Evolutionary conservation across 2,113 vertebrate species (phyloP).

Genomic region (Pluvianellus socialis): DNA sequence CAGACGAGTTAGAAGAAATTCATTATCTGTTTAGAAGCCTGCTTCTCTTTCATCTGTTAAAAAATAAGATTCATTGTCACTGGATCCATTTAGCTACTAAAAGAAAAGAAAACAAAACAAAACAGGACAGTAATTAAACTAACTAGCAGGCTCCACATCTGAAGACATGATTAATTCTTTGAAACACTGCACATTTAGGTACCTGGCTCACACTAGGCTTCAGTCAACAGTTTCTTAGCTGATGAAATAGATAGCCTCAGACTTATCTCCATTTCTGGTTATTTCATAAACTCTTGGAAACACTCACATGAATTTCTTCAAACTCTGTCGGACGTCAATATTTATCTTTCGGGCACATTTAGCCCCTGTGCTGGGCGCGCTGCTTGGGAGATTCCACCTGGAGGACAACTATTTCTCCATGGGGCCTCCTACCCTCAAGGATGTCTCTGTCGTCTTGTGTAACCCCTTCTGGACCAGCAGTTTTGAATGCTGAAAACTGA

Average conservation of each 20-base stretch:
- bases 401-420: not conserved
- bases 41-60: conserved; percentile 43
- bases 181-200: not conserved
- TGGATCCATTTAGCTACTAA: not conserved
- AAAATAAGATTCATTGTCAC: conserved; percentile 32
- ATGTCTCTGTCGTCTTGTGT: not conserved
- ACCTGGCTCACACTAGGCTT: not conserved
- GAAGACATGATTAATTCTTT: conserved; percentile 41
- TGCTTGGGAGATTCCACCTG: not conserved
- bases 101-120: not conserved
- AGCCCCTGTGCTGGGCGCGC: not conserved
- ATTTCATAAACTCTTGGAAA: conserved; percentile 15
- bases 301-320: not conserved
- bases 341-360: not conserved
- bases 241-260: not conserved
- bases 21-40: conserved; percentile 54
- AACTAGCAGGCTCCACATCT: not conserved
- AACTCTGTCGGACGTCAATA: not conserved
- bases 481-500: not conserved
- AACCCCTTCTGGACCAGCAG: not conserved
- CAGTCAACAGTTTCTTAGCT: conserved; percentile 23
- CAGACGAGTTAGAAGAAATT: conserved; percentile 50
- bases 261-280: not conserved
- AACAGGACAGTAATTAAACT: conserved; percentile 22
- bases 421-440: not conserved